A percentile compares a stretch with the other conserved stretches of the same genome.
phyloP scores from a whole-genome alignment of 2,888 invertebrate genomes.

The Nebria brevicollis region DNA sequence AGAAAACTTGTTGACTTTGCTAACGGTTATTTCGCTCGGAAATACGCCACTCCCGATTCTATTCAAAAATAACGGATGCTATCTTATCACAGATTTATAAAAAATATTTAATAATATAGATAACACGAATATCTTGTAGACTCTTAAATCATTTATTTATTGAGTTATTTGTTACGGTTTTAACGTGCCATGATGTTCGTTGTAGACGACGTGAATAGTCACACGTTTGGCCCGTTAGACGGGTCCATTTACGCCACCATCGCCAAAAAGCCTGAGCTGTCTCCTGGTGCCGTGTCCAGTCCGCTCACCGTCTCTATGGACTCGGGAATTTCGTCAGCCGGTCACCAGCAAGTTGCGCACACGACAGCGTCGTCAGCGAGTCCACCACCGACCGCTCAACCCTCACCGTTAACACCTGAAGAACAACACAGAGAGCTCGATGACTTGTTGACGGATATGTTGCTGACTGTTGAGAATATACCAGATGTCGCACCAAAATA shows the following conservation, averaged over 20 bases:
- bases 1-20: not conserved
- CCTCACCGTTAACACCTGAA: slow-evolving; percentile 64
- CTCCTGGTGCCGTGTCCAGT: slow-evolving; percentile 70
- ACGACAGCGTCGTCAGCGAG: slow-evolving; percentile 61
- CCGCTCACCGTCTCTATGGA: slow-evolving; percentile 90
- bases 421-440: slow-evolving; percentile 78
- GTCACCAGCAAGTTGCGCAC: slow-evolving; percentile 65
- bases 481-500: slow-evolving; percentile 64
- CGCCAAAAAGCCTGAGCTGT: slow-evolving; percentile 62
- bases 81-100: not conserved
- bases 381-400: slow-evolving; percentile 62
- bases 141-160: no score
- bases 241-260: slow-evolving; percentile 89
- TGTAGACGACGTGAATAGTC: slow-evolving; percentile 65
- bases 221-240: slow-evolving; percentile 88
- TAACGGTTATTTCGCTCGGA: not conserved
- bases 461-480: slow-evolving; percentile 87
- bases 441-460: slow-evolving; percentile 86
- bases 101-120: not conserved
- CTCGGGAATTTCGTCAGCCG: slow-evolving; percentile 87
- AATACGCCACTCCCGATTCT: not conserved
- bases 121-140: not conserved
- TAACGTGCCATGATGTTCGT: not conserved
- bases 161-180: not conserved
- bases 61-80: not conserved